Evolutionary conservation across 2,888 invertebrate genomes (phyloP), one percentile per base, ranked within the genome.

Genomic region (Timema podura): DNA sequence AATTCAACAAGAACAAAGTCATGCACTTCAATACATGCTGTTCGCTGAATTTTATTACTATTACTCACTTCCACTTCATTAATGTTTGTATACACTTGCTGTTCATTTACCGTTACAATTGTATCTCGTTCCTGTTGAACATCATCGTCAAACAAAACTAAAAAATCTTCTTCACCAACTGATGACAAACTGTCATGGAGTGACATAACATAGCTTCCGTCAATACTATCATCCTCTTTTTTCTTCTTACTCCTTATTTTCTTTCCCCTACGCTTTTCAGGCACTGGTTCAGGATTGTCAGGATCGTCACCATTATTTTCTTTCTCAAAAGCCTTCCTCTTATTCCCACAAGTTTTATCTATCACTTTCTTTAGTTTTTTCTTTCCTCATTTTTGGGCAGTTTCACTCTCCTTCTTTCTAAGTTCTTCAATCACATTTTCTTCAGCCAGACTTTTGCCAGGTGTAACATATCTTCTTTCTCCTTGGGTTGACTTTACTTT

Each of bases 101-200:
- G 48, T 61, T 59, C 68, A 70, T 51, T 49, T 15, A 45, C n/a
- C 16, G 11, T 65, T 71, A 64, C 70, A 30, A 3, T 30, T 30
- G n/a, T 61, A 15, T 57, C 70, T 15, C 46, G 46, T 45, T 59
- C 10, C n/a, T 59, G 11, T 69, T 72, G 16, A 13, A 68, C 16
- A 46, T 65, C 65, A 65, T 65, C 65, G 47, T 65, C 65, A 65
- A 46, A 65, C 48, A 65, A 46, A 46, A 47, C 47, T 16, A n/a
- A 65, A 16, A 65, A 65, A 65, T 65, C 47, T 65, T 65, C 65
- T 65, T 65, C 46, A 5, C 65, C 46, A n/a, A 65, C 46, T 46
- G 65, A 65, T 10, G 65, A 65, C 5, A 46, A 46, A n/a, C 65
- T 65, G 46, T 65, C n/a, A 15, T 65, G 65, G 30, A 65, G 65